Evolutionary conservation across 2,113 vertebrate genomes (phyloP), one percentile per base, ranked within the genome.

Genomic region (Puffinus mauretanicus): DNA sequence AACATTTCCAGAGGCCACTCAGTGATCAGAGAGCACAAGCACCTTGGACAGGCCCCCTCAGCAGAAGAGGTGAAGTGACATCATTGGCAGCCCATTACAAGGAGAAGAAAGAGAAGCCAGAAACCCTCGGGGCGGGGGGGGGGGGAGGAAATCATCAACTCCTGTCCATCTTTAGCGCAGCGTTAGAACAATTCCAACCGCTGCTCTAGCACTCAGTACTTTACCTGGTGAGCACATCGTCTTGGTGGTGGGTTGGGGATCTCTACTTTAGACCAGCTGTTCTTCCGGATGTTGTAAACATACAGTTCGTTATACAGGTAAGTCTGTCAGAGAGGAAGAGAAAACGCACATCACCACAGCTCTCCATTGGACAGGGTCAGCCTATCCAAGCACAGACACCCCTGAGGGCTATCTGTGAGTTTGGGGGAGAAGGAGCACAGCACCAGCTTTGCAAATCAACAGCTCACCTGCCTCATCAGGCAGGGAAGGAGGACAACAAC

Each of bases 201-300:
- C 82, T 73, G 61, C 49, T 64, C 4, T 13, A 14, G 57, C 86
- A 82, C 11, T 4, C 61, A 75, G 47, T 16, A 20, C 18, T 5
- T 69, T 96, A 99, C 99, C 99, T 99, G 99, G 94, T 99, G 99
- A 78, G 99, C 98, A 88, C 99, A 99, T 75, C 99, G 98, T 19
- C 99, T 98, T 0, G 99, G 99, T 13, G 99, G 99, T 2, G 99
- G 98, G 84, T 97, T 99, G 27, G 99, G 99, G 85, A 99, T 98
- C 67, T 99, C 99, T 0, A 98, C 95, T 52, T 98, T 99, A 32
- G 98, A 96, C 99, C 99, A 99, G 69, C 97, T 97, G 95, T 99
- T 99, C 97, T 99, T 99, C 92, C 98, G 98, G 91, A 99, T 99
- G 95, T 98, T 99, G 98, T 99, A 99, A 97, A 99, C 79, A 76